Evolutionary conservation across 1,140 invertebrate species (phyloP), one percentile per base, ranked within the genome.

Genomic region (Antheraea mylitta): DNA sequence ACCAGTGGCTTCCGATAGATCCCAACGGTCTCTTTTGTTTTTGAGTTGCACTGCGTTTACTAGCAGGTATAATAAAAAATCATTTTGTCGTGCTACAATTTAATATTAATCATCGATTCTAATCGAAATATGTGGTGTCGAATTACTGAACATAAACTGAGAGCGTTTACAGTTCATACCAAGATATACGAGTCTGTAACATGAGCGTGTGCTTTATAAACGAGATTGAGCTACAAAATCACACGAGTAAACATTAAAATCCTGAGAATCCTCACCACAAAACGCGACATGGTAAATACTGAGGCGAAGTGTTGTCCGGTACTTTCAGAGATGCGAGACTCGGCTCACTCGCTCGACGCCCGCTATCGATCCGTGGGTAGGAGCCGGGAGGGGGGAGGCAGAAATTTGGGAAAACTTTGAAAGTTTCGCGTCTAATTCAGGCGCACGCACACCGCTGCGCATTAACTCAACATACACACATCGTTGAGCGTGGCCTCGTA

Each of bases 361-460:
- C 86, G 85, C 72, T 90, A 91, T 91, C 89, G 89, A 91, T 90
- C 89, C 75, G 64, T 67, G 67, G 69, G 69, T 38, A 64, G 74
- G 77, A 60, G 73, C 77, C 69, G 81, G 78, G 68, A 79, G 78
- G 85, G 85, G 84, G 86, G 85, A 83, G 86, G 86, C 81, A 85
- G 80, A 89, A 92, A 92, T 92, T 92, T 90, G 90, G 90, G 90
- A 92, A 92, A 92, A 92, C 90, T 92, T 92, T 90, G 90, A 92
- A 92, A 92, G 90, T 92, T 92, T 90, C 88, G 83, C 90, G 90
- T 92, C 90, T 92, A 92, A 92, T 92, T 92, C 90, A 92, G 90
- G 90, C 88, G 87, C 88, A 90, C 90, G 87, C 90, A 92, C 90
- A 92, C 89, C 85, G 70, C 53, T 70, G 75, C 69, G 72, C 70